phyloP scores from a whole-genome alignment of 2,113 vertebrate species.

The Polyodon spathula region DNA sequence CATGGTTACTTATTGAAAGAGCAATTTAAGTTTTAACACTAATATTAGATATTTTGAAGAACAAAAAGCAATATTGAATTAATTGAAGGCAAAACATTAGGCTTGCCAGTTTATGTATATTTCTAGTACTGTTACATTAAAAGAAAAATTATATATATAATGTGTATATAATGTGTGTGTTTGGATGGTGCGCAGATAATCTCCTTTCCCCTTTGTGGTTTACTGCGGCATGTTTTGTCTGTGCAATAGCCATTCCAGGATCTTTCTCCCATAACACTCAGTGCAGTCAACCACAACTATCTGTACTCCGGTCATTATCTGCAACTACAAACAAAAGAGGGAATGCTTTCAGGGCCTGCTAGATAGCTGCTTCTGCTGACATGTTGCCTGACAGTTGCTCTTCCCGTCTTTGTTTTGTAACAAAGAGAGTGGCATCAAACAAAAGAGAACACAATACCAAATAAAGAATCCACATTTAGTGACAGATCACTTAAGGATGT shows the following conservation, averaged over 20 bases:
- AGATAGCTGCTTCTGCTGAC: slow-evolving; percentile 49
- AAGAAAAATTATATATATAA: too few species aligned
- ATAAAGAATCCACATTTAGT: slow-evolving; percentile 57
- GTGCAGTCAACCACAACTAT: slow-evolving; percentile 72
- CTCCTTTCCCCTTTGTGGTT: too few species aligned
- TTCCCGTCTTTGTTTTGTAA: slow-evolving; percentile 58
- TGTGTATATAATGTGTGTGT: too few species aligned
- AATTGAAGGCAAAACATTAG: too few species aligned
- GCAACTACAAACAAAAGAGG: slow-evolving; percentile 65
- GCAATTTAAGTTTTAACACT: too few species aligned
- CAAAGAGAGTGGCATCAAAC: slow-evolving; percentile 58
- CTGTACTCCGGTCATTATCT: slow-evolving; percentile 56
- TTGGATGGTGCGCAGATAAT: too few species aligned
- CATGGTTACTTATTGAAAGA: too few species aligned
- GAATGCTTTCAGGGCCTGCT: slow-evolving; percentile 68
- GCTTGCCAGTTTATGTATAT: too few species aligned
- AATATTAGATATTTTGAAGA: too few species aligned
- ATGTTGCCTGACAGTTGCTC: slow-evolving; percentile 61
- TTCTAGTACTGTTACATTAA: too few species aligned
- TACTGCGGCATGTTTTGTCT: slow-evolving; percentile 40
- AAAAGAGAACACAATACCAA: slow-evolving; percentile 46
- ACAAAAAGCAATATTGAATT: too few species aligned
- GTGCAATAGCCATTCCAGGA: slow-evolving; percentile 44
- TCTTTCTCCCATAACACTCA: slow-evolving; percentile 66
- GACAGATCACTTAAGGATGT: slow-evolving; percentile 57